phyloP scores from a whole-genome alignment of 1,140 invertebrate genomes.

The Oedothorax gibbosus region DNA sequence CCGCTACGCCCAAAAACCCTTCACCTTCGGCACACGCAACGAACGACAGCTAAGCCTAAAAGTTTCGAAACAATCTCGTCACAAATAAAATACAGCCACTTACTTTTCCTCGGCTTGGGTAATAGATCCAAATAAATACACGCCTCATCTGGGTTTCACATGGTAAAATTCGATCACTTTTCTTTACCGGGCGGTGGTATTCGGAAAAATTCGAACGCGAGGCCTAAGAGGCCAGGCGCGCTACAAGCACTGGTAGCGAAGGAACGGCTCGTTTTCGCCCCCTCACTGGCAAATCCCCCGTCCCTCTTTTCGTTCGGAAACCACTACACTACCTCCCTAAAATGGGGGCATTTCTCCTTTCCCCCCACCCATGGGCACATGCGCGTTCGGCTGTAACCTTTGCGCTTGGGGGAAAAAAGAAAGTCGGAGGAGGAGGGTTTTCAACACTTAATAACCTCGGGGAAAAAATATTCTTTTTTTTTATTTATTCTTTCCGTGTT shows the following conservation, averaged over 20 bases:
- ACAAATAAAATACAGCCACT: constrained; percentile 12
- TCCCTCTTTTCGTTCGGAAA: constrained; percentile 50
- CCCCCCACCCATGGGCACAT: constrained; percentile 50
- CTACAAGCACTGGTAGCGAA: constrained; percentile 15
- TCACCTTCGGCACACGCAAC: constrained; percentile 52
- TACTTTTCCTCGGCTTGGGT: constrained; percentile 7
- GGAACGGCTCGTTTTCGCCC: constrained; percentile 38
- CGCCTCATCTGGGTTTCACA: background rate
- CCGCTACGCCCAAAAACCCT: constrained; percentile 39
- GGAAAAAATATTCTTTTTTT: constrained; percentile 8
- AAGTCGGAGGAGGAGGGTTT: constrained; percentile 36
- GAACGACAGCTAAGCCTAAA: constrained; percentile 57
- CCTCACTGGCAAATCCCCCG: constrained; percentile 46
- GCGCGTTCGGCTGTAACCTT: constrained; percentile 60
- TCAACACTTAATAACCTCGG: constrained; percentile 47
- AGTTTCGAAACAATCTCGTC: constrained; percentile 49
- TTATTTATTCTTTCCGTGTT: constrained; percentile 17
- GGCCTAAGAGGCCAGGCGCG: constrained; percentile 52
- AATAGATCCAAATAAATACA: no score
- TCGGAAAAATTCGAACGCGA: constrained; percentile 33
- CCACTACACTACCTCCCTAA: constrained; percentile 59
- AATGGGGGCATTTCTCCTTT: constrained; percentile 58
- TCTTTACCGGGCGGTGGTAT: background rate
- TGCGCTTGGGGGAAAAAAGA: constrained; percentile 48
- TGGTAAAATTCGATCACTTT: background rate